These are phyloP conservation scores for Zenarchopterus dispar DNA, from an alignment of 2,797 vertebrate species.

Conservation along the genomic window DNA sequence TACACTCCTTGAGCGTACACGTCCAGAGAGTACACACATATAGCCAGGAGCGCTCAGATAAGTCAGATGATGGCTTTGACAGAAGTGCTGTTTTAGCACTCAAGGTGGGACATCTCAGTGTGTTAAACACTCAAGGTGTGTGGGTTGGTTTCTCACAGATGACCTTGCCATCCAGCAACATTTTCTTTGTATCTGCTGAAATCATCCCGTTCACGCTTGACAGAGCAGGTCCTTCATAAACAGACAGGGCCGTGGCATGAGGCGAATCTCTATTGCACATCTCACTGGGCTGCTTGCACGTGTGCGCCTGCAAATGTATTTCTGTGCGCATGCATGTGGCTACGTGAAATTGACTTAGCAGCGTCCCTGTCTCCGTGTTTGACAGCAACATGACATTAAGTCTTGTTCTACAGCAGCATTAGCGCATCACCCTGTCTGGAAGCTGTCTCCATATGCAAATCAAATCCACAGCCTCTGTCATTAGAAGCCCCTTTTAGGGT, in stretches of 20 bases:
- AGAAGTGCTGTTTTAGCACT: slow-evolving; percentile 76
- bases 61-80: slow-evolving; percentile 75
- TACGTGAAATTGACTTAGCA: slow-evolving; percentile 65
- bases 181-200: slow-evolving; percentile 61
- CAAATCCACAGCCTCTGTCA: slow-evolving; percentile 54
- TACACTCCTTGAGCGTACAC: slow-evolving; percentile 34
- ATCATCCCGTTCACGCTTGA: slow-evolving; percentile 58
- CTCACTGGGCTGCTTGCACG: slow-evolving; percentile 21
- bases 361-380: slow-evolving; percentile 55
- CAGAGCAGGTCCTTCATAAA: slow-evolving; percentile 63
- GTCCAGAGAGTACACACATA: slow-evolving; percentile 36
- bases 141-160: slow-evolving; percentile 24
- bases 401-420: slow-evolving; percentile 76
- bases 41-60: slow-evolving; percentile 63
- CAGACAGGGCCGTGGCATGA: slow-evolving; percentile 60
- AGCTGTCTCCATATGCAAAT: slow-evolving; percentile 71
- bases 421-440: slow-evolving; percentile 58
- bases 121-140: slow-evolving; percentile 53
- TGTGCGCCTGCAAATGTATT: slow-evolving; percentile 4
- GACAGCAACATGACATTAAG: slow-evolving; percentile 77
- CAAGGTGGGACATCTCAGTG: slow-evolving; percentile 18
- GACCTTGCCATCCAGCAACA: slow-evolving; percentile 67
- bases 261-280: slow-evolving; percentile 37
- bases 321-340: slow-evolving; percentile 14
- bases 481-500: slow-evolving; percentile 44